A percentile compares a stretch with the other conserved stretches of the same genome.
Evolutionary conservation across 2,113 vertebrate genomes (phyloP).

Genomic region (Pao palembangensis): DNA sequence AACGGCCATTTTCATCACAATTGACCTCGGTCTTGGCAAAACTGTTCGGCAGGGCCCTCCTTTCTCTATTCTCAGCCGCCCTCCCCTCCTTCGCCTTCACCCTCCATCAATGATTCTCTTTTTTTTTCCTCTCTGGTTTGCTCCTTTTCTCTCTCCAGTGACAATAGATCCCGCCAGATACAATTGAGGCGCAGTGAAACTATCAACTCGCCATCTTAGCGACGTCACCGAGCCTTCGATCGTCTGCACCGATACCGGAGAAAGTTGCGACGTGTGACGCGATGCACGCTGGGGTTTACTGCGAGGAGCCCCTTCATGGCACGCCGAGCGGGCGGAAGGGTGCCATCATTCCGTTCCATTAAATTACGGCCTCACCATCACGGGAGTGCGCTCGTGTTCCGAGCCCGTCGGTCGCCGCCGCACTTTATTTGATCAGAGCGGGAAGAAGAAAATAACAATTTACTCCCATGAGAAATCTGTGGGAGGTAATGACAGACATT

Average conservation of each 20-base stretch:
- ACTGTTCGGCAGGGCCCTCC: constrained; percentile 55
- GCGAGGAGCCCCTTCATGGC: constrained; percentile 22
- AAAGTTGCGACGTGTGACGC: constrained; percentile 37
- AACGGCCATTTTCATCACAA: constrained; percentile 75
- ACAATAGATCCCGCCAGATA: constrained; percentile 42
- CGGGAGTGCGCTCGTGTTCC: constrained; percentile 6
- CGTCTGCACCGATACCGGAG: constrained; percentile 37
- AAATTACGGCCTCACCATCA: constrained; percentile 36
- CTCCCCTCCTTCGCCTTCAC: constrained; percentile 45
- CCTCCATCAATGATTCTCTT: constrained; percentile 46
- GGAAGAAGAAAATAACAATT: constrained; percentile 60
- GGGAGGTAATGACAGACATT: constrained; percentile 64
- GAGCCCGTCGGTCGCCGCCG: constrained; percentile 21
- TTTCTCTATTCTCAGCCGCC: constrained; percentile 48
- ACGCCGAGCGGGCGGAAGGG: constrained; percentile 27
- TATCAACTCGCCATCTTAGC: background rate
- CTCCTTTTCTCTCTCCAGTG: constrained; percentile 13
- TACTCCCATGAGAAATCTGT: constrained; percentile 53
- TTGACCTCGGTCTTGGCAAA: constrained; percentile 69
- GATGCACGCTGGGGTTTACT: constrained; percentile 37
- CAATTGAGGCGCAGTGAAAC: constrained; percentile 23
- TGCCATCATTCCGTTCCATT: constrained; percentile 43
- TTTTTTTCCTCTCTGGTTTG: constrained; percentile 38
- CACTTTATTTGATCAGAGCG: constrained; percentile 60
- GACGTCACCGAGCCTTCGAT: constrained; percentile 36